Conservation (phyloP, 1,140 invertebrate genomes). For the Drosophila pandora region DNA sequence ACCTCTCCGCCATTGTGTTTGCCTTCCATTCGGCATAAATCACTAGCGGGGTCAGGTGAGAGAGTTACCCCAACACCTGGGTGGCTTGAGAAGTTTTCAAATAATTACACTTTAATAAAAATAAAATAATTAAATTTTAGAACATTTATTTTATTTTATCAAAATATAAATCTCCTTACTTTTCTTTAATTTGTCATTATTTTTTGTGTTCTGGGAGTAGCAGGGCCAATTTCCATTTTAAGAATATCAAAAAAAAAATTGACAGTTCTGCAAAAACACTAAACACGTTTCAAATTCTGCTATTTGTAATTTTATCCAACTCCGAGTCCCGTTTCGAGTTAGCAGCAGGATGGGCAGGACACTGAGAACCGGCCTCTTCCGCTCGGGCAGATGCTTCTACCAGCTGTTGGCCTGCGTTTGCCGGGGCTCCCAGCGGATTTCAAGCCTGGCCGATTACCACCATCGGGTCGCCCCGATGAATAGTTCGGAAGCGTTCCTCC, state of each 20-base stretch:
- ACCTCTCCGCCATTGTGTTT: slow-evolving; percentile 13
- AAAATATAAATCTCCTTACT: not conserved
- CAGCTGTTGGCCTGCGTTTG: slow-evolving; percentile 11
- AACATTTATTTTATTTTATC: no score
- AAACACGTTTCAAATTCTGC: not conserved
- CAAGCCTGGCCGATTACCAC: not conserved
- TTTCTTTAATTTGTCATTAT: not conserved
- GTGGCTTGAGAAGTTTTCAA: not conserved
- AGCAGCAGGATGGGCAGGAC: slow-evolving; percentile 4
- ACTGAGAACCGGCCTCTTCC: slow-evolving; percentile 6
- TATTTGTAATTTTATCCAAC: not conserved
- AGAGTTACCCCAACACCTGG: not conserved
- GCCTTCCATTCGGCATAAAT: slow-evolving; percentile 12
- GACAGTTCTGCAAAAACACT: not conserved
- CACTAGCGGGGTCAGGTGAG: slow-evolving; percentile 1
- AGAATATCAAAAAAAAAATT: not conserved
- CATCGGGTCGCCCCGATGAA: not conserved
- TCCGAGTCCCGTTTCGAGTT: not conserved
- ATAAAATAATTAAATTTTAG: no score
- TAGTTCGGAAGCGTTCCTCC: slow-evolving; percentile 4
- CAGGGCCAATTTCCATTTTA: not conserved
- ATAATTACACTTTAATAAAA: not conserved
- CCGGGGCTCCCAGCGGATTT: slow-evolving; percentile 8
- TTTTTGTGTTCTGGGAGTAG: not conserved
- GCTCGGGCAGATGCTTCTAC: slow-evolving; percentile 12